These are phyloP conservation scores for Coregonus ussuriensis DNA, from an alignment of 2,797 vertebrate species.

Conservation along the genomic window DNA sequence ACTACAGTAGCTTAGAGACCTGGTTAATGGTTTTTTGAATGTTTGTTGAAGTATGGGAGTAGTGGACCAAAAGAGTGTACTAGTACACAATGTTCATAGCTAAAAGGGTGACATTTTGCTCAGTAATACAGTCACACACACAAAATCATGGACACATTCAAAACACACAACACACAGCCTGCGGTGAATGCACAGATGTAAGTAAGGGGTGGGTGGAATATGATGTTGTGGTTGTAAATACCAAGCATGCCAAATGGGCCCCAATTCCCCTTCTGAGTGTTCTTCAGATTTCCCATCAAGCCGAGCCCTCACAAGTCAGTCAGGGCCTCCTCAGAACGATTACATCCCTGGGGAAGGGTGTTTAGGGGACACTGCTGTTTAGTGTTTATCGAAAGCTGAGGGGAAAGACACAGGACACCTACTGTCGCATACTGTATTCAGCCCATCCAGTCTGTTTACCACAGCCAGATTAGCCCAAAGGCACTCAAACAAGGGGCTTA, in stretches of 20 bases:
- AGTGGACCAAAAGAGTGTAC: not conserved
- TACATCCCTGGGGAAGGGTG: constrained; percentile 14
- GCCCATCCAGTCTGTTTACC: not conserved
- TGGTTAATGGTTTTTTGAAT: not conserved
- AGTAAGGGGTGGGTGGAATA: not conserved
- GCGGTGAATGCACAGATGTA: not conserved
- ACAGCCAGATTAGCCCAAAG: not conserved
- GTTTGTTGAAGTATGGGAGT: not conserved
- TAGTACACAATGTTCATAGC: not conserved
- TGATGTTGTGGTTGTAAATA: not conserved
- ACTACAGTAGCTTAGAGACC: not conserved
- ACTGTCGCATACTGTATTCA: not conserved
- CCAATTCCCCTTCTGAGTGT: not conserved
- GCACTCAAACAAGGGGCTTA: not conserved
- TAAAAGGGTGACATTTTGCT: not conserved
- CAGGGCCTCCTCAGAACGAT: constrained; percentile 18
- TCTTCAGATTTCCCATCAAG: not conserved
- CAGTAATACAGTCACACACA: constrained; percentile 13
- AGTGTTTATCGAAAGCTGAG: constrained; percentile 6
- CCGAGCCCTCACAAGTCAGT: not conserved
- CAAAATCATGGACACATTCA: constrained; percentile 2
- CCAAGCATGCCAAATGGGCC: constrained; percentile 1
- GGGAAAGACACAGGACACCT: not conserved
- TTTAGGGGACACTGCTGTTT: constrained; percentile 27
- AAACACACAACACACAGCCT: constrained; percentile 2